Evolutionary conservation across 2,797 vertebrate genomes (phyloP), one percentile per base, ranked within the genome.

Genomic region (Harpagifer antarcticus): DNA sequence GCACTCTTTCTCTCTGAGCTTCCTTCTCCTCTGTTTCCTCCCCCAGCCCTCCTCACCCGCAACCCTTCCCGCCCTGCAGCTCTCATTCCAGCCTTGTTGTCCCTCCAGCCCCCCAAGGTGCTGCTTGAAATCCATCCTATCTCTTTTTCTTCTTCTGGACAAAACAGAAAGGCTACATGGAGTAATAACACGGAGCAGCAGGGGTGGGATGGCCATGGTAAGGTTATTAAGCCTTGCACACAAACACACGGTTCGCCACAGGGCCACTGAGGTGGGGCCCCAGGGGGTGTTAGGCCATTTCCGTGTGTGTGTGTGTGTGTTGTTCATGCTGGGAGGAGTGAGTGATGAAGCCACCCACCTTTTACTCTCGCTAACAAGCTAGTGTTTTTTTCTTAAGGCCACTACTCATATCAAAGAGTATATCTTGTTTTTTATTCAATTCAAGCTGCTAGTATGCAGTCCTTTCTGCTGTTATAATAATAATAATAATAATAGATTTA

Each of bases 141-240:
- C 81, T 82, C 76, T 75, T 82, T 76, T 72, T 66, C 72, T 58
- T 85, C 85, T 58, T 78, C 75, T 76, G 82, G 81, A 89, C 83
- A 86, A 85, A 88, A 72, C 76, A 82, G 81, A 81, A 40, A 74
- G 74, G 79, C 63, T 83, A 73, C 61, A 79, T 66, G 78, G 85
- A 79, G 82, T 89, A 90, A 92, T 88, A 91, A 88, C 86, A 75
- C 52, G 42, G 78, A 91, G 83, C 88, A 85, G 82, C 84, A 79
- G 90, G 90, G 90, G 86, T 81, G 81, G 82, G 70, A 75, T 68
- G 78, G 82, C 56, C 70, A 74, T 60, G 40, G 78, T 85, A 45
- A 85, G 86, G 89, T 88, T 89, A 91, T 92, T 89, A 89, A 81
- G 85, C 73, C 79, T 78, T 72, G 55, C 76, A 79, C 79, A 83